Evolutionary conservation across 2,888 invertebrate species (phyloP), one percentile per base, ranked within the genome.

Genomic region (Athripsodes cinereus): DNA sequence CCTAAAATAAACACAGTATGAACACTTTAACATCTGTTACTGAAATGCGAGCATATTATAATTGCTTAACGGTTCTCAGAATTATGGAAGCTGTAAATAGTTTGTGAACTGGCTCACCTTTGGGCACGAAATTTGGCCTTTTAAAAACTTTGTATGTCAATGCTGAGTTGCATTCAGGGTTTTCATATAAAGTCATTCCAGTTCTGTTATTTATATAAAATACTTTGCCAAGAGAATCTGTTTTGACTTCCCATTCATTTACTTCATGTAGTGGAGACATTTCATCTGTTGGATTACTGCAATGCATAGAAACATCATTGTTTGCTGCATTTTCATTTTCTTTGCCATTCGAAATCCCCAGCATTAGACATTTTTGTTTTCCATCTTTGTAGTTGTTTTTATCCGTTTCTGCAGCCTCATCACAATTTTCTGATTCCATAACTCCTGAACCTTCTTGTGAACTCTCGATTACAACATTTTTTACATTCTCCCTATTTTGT

Each of bases 121-220:
- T 83, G 1, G 83, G 83, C 31, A 83, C 63, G 69, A 80, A 81
- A 22, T 71, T 69, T n/a, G 69, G 69, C 65, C 83, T 72, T 64
- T 55, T 61, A 35, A 49, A 53, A 13, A 61, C 71, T 71, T 52
- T 68, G 71, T 11, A 83, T 66, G 60, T 70, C 67, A 65, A 57
- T 54, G 68, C 66, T 0, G 59, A 57, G 34, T 66, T 61, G 11
- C 62, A 58, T 22, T 62, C 60, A 22, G 68, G 65, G 35, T 65
- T 58, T 35, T 64, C 57, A 57, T 66, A 67, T 13, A 66, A 62
- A 2, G 69, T 69, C 62, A 68, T 67, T n/a, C 70, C 72, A 62
- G 68, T 69, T 61, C 64, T 64, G 52, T 64, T 64, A 56, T 73
- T 68, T 2, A 71, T 57, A 62, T 67, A 71, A 61, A 67, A 66